These are phyloP conservation scores for Siniperca chuatsi DNA, from an alignment of 2,113 vertebrate genomes.

Conservation along the genomic window DNA sequence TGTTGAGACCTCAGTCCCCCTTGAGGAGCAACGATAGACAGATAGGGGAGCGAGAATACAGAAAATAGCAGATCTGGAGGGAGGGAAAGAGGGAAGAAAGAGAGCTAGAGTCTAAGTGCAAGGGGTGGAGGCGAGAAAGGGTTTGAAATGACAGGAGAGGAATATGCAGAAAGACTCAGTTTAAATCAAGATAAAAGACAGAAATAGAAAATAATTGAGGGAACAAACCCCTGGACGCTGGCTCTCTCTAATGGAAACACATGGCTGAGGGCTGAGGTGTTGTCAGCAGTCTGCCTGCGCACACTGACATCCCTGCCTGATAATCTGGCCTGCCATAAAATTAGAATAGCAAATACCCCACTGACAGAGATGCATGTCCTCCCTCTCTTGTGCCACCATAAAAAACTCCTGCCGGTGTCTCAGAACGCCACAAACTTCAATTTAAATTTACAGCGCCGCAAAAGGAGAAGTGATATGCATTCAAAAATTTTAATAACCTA, in stretches of 20 bases:
- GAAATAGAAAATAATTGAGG: constrained; percentile 97
- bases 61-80: constrained; percentile 49
- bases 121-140: constrained; percentile 19
- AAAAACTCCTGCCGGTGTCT: constrained; percentile 93
- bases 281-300: constrained; percentile 93
- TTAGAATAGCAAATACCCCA: constrained; percentile 99
- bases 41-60: constrained; percentile 12
- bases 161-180: constrained; percentile 95
- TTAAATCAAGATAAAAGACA: constrained; percentile 99
- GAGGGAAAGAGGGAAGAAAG: constrained; percentile 31
- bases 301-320: constrained; percentile 95
- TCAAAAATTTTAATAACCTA: constrained; percentile 98
- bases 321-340: constrained; percentile 99
- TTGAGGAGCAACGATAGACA: constrained; percentile 50
- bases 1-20: constrained; percentile 77
- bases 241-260: constrained; percentile 97
- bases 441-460: constrained; percentile 99
- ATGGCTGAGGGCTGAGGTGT: constrained; percentile 97
- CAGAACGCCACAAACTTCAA: constrained; percentile 98
- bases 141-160: constrained; percentile 91
- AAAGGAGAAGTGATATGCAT: constrained; percentile 99
- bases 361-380: constrained; percentile 99
- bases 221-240: constrained; percentile 93
- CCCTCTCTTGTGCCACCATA: constrained; percentile 94
- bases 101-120: constrained; percentile 5